Evolutionary conservation across 2,113 vertebrate genomes (phyloP).

Genomic region (Poeciliopsis retropinna): DNA sequence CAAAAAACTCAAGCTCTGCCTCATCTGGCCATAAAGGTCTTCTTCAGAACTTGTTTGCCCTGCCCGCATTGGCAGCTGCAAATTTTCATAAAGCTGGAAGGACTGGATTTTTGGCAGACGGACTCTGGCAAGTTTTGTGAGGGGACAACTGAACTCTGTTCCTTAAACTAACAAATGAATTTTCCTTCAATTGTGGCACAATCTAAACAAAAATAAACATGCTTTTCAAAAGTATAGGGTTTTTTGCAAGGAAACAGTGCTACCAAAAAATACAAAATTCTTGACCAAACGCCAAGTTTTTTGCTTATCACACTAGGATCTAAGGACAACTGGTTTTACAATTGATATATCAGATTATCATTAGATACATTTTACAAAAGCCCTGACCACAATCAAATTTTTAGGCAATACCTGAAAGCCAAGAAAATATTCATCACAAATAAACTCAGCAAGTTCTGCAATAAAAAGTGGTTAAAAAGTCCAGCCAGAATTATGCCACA

Average conservation of each 20-base stretch:
- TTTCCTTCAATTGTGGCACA: background rate
- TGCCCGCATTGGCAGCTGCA: no score
- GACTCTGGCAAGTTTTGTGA: background rate
- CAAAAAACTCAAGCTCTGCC: no score
- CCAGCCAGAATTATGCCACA: background rate
- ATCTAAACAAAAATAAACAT: background rate
- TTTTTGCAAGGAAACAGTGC: background rate
- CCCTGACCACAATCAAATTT: background rate
- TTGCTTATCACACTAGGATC: no score
- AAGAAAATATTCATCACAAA: background rate
- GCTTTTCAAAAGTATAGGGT: background rate
- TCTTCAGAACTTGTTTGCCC: no score
- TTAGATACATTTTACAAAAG: background rate
- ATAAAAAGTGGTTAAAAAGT: background rate
- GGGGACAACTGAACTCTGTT: background rate
- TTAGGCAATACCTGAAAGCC: background rate
- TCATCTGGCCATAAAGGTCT: background rate
- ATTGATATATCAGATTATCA: background rate
- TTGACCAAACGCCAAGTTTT: background rate
- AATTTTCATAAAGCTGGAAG: background rate
- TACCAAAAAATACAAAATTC: background rate
- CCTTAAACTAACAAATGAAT: background rate
- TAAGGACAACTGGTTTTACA: no score
- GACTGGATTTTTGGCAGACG: background rate
- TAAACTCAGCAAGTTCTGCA: background rate